A percentile compares a stretch with the other conserved stretches of the same genome.
phyloP scores from a whole-genome alignment of 2,888 invertebrate genomes.

The Brachynemurus nebulosus region DNA sequence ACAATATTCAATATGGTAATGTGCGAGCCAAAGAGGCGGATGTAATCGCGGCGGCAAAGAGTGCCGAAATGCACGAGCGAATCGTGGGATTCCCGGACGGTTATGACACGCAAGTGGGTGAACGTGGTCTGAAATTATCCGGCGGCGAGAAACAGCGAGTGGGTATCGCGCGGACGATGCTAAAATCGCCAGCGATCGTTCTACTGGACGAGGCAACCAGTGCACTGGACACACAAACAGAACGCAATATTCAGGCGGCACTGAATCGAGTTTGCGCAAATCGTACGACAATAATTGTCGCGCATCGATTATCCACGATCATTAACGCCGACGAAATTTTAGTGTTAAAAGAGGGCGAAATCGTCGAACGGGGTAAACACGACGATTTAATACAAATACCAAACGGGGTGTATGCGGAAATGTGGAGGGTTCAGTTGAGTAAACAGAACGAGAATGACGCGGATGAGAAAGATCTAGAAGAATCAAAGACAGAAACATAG shows the following conservation, averaged over 20 bases:
- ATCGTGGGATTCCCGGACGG: constrained; percentile 84
- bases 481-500: no score
- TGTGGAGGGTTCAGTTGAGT: constrained; percentile 87
- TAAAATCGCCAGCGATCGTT: constrained; percentile 84
- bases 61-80: constrained; percentile 87
- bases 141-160: constrained; percentile 97
- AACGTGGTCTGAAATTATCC: constrained; percentile 84
- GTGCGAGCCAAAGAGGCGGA: constrained; percentile 65
- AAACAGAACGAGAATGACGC: no score
- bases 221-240: constrained; percentile 90
- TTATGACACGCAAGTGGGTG: constrained; percentile 80
- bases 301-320: constrained; percentile 87
- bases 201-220: constrained; percentile 92
- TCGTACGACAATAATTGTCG: constrained; percentile 86
- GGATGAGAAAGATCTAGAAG: no score
- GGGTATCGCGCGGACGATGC: constrained; percentile 87
- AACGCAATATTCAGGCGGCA: constrained; percentile 76
- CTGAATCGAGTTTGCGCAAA: constrained; percentile 64
- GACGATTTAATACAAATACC: constrained; percentile 47
- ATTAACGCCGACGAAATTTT: constrained; percentile 91
- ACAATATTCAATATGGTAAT: constrained; percentile 89
- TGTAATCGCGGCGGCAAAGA: constrained; percentile 75
- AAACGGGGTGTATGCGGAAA: constrained; percentile 69
- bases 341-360: constrained; percentile 81
- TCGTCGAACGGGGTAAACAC: constrained; percentile 83